Evolutionary conservation across 2,888 invertebrate genomes (phyloP).

Genomic region (Masnerella sp.): DNA sequence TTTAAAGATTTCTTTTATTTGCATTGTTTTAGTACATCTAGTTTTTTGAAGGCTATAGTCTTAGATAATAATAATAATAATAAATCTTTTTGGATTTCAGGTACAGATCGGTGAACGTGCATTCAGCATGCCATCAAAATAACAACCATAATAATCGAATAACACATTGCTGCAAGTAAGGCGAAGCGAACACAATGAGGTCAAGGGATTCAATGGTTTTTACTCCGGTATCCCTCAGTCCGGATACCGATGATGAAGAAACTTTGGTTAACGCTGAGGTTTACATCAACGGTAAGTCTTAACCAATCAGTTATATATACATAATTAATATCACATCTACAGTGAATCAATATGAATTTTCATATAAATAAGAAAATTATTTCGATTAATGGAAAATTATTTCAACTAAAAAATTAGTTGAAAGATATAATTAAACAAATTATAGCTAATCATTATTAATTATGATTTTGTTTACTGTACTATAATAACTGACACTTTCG

Average conservation of each 20-base stretch:
- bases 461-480: background rate
- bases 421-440: no score
- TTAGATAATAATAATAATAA: no score
- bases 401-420: no score
- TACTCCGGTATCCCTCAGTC: conserved; percentile 75
- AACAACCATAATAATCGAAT: conserved; percentile 30
- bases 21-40: background rate
- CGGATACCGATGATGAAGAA: conserved; percentile 76
- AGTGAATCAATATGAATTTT: background rate
- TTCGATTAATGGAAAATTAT: no score
- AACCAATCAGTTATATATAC: background rate
- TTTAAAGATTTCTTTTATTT: background rate
- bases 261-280: conserved; percentile 75
- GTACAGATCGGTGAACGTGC: conserved; percentile 35
- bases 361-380: no score
- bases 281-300: conserved; percentile 73
- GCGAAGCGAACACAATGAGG: conserved; percentile 67
- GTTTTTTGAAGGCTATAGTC: no score
- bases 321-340: background rate
- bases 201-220: conserved; percentile 74
- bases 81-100: conserved; percentile 39
- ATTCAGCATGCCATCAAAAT: conserved; percentile 38
- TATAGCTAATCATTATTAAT: background rate
- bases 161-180: conserved; percentile 29
- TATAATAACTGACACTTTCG: background rate